phyloP scores from a whole-genome alignment of 2,113 vertebrate species.

The Myotis lucifugus region DNA sequence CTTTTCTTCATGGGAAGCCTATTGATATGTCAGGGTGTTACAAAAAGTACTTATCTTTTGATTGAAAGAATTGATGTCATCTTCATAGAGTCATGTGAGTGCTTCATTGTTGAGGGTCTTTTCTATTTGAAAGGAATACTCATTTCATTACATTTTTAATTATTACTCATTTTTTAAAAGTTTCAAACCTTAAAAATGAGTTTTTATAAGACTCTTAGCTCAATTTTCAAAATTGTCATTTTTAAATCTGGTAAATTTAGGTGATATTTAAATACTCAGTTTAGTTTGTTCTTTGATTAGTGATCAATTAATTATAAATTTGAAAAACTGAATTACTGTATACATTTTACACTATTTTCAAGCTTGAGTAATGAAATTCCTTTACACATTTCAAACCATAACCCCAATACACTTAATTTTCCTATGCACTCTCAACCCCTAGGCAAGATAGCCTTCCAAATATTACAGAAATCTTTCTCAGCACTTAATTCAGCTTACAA shows the following conservation, averaged over 20 bases:
- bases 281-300: conserved; percentile 34
- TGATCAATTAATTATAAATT: conserved; percentile 15
- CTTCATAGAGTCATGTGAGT: neutral
- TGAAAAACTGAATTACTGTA: neutral
- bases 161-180: neutral
- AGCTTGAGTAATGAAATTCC: conserved; percentile 29
- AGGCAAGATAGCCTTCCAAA: neutral
- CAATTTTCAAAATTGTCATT: conserved; percentile 26
- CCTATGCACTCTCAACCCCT: neutral
- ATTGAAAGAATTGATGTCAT: conserved; percentile 35
- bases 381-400: neutral
- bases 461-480: neutral
- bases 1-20: neutral
- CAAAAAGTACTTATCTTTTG: neutral
- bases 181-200: neutral
- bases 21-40: neutral
- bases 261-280: conserved; percentile 39
- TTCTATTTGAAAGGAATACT: conserved; percentile 13
- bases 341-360: conserved; percentile 31
- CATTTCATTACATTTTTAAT: conserved; percentile 27
- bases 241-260: conserved; percentile 30
- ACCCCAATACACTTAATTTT: neutral
- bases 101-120: conserved; percentile 25
- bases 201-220: conserved; percentile 29
- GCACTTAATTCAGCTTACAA: neutral